phyloP scores from a whole-genome alignment of 2,888 invertebrate genomes.

The Fragum whitleyi region DNA sequence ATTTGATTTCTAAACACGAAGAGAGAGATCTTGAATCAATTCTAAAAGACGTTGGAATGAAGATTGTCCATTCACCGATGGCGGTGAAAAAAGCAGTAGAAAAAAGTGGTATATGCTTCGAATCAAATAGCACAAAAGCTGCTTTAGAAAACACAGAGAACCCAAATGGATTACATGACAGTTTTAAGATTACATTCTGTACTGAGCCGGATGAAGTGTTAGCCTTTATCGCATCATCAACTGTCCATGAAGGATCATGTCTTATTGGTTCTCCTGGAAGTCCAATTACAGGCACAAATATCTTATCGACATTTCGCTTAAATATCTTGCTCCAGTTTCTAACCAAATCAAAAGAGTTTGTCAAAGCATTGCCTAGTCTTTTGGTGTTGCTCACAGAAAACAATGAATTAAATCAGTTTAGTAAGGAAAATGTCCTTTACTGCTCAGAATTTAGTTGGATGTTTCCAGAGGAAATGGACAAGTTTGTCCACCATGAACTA shows the following conservation, averaged over 20 bases:
- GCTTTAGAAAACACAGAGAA: not conserved
- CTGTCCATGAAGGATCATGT: not conserved
- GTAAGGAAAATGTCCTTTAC: conserved; percentile 4
- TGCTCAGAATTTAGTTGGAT: conserved; percentile 11
- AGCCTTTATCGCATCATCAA: conserved; percentile 1
- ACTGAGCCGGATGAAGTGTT: conserved; percentile 6
- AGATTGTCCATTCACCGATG: conserved; percentile 21
- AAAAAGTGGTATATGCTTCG: not conserved
- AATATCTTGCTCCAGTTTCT: not conserved
- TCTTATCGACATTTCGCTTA: not conserved
- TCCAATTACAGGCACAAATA: not conserved
- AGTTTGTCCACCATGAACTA: conserved; percentile 13
- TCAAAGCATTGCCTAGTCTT: not conserved
- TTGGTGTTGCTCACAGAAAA: conserved; percentile 6
- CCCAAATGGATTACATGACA: not conserved
- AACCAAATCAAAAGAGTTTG: not conserved
- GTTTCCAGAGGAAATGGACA: conserved; percentile 4
- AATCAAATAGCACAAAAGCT: not conserved
- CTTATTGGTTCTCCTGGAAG: not conserved
- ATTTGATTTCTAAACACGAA: not conserved
- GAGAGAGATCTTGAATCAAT: not conserved
- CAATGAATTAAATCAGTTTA: not conserved
- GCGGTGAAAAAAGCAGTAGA: not conserved
- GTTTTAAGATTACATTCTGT: not conserved
- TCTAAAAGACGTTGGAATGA: conserved; percentile 31